Evolutionary conservation across 2,888 invertebrate genomes (phyloP), one percentile per base, ranked within the genome.

Genomic region (Carabus problematicus): DNA sequence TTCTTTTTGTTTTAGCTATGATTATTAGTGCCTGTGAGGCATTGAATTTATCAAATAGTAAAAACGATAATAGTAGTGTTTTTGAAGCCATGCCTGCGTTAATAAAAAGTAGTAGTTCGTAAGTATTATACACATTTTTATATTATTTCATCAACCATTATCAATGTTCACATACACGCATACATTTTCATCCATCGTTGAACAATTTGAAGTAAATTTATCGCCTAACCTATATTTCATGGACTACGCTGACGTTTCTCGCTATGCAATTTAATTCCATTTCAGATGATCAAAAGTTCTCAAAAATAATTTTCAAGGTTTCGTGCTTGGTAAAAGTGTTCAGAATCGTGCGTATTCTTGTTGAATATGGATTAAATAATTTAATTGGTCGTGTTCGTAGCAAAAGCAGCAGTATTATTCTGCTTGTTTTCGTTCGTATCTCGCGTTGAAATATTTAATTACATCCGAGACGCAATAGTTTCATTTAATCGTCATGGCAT

Each of bases 11-110:
- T 77, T 80, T 78, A 81, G 82, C 80, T 81, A 82, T 82, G 82
- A 80, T 81, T 79, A 78, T 81, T 77, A 82, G 80, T 82, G 79
- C 79, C 77, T 77, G 78, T 74, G 79, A 80, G 77, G 78, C 81
- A 76, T 75, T 79, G 75, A 78, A 77, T 79, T 75, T 71, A 71
- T 76, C 75, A 71, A 80, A 80, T 75, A 79, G 76, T 79, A 75
- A 77, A 75, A 79, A 56, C 12, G 56, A 45, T 52, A 55, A 39
- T 61, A 45, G 19, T 75, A 76, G 74, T 75, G 77, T 77, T 78
- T 75, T 77, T 72, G 79, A 80, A 80, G 80, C 79, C 74, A 82
- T 82, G 81, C 81, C 82, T 72, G 80, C 81, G 72, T 79, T 81
- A 76, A 77, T 81, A 70, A 77, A 77, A 75, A 80, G 77, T 77